Evolutionary conservation across 2,888 invertebrate genomes (phyloP).

Genomic region (Mantis religiosa): DNA sequence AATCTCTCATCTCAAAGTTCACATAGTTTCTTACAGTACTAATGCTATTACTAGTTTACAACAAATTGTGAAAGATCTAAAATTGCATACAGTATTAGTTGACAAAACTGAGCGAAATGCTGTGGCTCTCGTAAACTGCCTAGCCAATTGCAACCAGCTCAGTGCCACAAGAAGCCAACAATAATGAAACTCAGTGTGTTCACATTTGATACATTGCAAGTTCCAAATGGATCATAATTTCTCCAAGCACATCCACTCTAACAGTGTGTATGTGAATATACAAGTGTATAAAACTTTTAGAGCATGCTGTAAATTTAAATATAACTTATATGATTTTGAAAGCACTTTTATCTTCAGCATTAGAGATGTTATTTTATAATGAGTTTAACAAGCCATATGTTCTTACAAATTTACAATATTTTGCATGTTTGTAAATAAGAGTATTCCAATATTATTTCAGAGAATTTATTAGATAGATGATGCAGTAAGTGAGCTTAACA

Average conservation of each 20-base stretch:
- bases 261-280: neutral
- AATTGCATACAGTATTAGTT: slow-evolving; percentile 8
- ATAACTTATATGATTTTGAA: neutral
- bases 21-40: slow-evolving; percentile 9
- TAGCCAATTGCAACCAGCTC: neutral
- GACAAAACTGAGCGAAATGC: slow-evolving; percentile 4
- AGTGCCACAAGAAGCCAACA: slow-evolving; percentile 2
- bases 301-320: neutral
- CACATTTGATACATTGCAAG: slow-evolving; percentile 7
- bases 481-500: too few species aligned
- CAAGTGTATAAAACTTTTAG: neutral
- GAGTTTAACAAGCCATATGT: neutral
- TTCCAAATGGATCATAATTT: slow-evolving; percentile 1
- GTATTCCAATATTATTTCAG: neutral
- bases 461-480: too few species aligned
- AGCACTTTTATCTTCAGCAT: neutral
- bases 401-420: neutral
- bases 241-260: neutral
- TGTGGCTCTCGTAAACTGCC: neutral
- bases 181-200: neutral
- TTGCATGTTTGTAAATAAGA: neutral
- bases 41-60: slow-evolving; percentile 10
- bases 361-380: neutral
- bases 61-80: slow-evolving; percentile 18
- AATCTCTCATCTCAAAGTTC: slow-evolving; percentile 6